Conservation (phyloP, 2,888 invertebrate species). For the Myopa tessellatipennis region DNA sequence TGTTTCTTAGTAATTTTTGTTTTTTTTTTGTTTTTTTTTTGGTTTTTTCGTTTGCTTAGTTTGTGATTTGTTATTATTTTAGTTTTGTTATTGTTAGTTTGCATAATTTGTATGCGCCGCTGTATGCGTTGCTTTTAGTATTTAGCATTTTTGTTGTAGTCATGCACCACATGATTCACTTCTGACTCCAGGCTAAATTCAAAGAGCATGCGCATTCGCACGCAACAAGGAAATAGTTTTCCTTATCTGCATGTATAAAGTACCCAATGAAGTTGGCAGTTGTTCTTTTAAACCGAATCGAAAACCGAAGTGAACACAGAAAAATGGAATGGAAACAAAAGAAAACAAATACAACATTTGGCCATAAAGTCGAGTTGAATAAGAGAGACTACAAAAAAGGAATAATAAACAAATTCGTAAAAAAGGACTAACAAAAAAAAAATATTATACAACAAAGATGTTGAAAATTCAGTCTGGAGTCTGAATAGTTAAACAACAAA, state of each 20-base stretch:
- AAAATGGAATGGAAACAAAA: too few relatives aligned
- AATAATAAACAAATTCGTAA: background rate
- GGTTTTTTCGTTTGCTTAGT: background rate
- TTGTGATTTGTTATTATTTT: background rate
- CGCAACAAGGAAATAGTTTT: slow-evolving; percentile 8
- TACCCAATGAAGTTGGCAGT: background rate
- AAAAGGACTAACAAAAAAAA: background rate
- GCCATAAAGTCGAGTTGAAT: too few relatives aligned
- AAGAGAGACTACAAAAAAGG: too few relatives aligned
- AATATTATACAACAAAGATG: background rate
- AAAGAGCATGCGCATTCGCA: background rate
- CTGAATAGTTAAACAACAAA: too few relatives aligned
- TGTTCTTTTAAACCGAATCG: background rate
- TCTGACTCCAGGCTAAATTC: background rate
- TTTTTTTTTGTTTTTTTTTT: background rate
- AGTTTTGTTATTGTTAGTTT: background rate
- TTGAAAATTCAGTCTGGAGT: too few relatives aligned
- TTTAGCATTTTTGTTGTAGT: background rate
- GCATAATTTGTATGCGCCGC: background rate
- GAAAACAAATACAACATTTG: too few relatives aligned
- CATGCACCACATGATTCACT: background rate
- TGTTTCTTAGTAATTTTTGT: background rate
- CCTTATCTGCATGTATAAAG: too few relatives aligned
- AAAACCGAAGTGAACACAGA: too few relatives aligned
- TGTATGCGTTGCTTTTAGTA: background rate